Percentiles rank a stretch among this genome's conserved stretches.
Evolutionary conservation across 2,888 invertebrate species (phyloP).

Genomic region (Strigamia maritima): DNA sequence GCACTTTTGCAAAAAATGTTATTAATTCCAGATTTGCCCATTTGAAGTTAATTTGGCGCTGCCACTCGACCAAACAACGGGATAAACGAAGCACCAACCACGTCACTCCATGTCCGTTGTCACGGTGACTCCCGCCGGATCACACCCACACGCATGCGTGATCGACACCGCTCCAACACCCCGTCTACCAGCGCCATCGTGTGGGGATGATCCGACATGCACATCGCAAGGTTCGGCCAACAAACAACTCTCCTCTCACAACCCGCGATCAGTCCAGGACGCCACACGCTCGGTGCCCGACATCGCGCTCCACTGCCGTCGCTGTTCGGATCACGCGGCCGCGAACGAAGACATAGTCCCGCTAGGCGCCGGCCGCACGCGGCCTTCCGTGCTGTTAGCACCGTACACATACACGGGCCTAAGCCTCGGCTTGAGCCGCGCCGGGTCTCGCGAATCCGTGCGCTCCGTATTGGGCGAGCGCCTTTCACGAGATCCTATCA

Average conservation of each 20-base stretch:
- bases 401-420: too few relatives aligned
- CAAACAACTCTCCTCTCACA: neutral
- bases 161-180: neutral
- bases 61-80: neutral
- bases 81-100: neutral
- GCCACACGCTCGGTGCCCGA: constrained; percentile 69
- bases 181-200: constrained; percentile 35
- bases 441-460: constrained; percentile 77
- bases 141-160: constrained; percentile 39
- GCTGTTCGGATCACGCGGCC: constrained; percentile 53
- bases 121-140: constrained; percentile 46
- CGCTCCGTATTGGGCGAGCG: constrained; percentile 61
- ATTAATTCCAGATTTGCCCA: neutral
- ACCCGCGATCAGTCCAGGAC: neutral
- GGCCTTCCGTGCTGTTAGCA: constrained; percentile 37
- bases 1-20: neutral
- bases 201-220: constrained; percentile 20
- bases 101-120: constrained; percentile 44
- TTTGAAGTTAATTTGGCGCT: neutral
- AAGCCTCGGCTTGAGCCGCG: constrained; percentile 70
- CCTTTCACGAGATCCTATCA: constrained; percentile 67
- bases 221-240: neutral
- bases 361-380: neutral
- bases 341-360: neutral
- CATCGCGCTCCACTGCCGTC: constrained; percentile 73